A percentile compares a stretch with the other conserved stretches of the same genome.
phyloP scores from a whole-genome alignment of 2,888 invertebrate species.

The Apamea sordens region DNA sequence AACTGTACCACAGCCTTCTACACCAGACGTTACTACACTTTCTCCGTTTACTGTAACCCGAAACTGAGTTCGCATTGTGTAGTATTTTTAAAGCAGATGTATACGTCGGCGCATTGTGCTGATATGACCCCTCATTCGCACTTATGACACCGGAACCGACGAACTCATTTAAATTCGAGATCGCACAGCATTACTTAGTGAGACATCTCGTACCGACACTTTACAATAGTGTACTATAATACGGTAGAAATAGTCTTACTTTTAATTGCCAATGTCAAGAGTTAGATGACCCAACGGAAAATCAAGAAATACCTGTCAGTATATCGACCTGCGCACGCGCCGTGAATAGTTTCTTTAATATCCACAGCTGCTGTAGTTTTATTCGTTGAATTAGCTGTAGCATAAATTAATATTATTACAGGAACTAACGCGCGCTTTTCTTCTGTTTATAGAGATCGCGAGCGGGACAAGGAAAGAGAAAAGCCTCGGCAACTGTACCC shows the following conservation, averaged over 20 bases:
- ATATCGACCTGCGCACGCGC: constrained; percentile 43
- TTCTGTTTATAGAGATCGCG: constrained; percentile 83
- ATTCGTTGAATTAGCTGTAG: constrained; percentile 18
- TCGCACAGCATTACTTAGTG: constrained; percentile 8
- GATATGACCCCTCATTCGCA: constrained; percentile 40
- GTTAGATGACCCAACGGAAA: constrained; percentile 37
- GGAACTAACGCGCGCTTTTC: constrained; percentile 34
- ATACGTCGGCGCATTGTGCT: constrained; percentile 26
- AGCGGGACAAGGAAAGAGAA: constrained; percentile 90
- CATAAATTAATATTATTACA: constrained; percentile 34
- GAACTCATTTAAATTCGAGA: constrained; percentile 50
- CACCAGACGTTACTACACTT: background rate
- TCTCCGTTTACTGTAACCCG: constrained; percentile 4
- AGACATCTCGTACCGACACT: constrained; percentile 9
- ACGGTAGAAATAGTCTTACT: background rate
- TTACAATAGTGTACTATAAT: background rate
- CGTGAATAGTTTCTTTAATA: constrained; percentile 34
- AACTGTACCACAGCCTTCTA: background rate
- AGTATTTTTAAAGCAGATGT: constrained; percentile 20
- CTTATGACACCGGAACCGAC: constrained; percentile 49
- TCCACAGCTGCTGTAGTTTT: constrained; percentile 35
- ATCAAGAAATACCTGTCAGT: constrained; percentile 45
- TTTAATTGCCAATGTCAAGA: constrained; percentile 32
- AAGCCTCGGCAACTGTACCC: constrained; percentile 90
- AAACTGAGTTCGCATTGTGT: constrained; percentile 13